phyloP scores from a whole-genome alignment of 1,140 invertebrate species.

The Archivesica marissinica region DNA sequence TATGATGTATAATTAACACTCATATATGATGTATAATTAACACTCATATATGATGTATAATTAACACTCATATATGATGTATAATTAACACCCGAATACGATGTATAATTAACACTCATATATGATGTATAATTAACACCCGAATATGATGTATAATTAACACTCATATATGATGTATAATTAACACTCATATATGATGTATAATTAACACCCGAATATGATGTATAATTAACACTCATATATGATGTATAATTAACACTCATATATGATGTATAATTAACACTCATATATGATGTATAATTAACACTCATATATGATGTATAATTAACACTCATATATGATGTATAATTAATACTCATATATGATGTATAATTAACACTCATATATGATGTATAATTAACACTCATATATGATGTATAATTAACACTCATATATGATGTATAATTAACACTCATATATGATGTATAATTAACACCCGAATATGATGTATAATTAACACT shows the following conservation, averaged over 20 bases:
- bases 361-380: neutral
- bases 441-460: neutral
- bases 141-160: neutral
- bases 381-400: slow-evolving; percentile 5
- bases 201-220: too few species aligned
- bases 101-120: neutral
- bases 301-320: too few species aligned
- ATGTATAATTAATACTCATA: too few species aligned
- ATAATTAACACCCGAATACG: too few species aligned
- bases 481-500: neutral
- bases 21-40: slow-evolving; percentile 5
- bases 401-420: too few species aligned
- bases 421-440: neutral
- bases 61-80: neutral
- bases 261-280: neutral
- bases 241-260: neutral
- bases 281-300: neutral
- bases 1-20: neutral
- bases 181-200: neutral
- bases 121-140: neutral
- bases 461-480: too few species aligned
- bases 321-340: neutral
- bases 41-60: too few species aligned
- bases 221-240: neutral
- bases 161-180: neutral